phyloP scores from a whole-genome alignment of 2,113 vertebrate species.

The Orcinus orca region DNA sequence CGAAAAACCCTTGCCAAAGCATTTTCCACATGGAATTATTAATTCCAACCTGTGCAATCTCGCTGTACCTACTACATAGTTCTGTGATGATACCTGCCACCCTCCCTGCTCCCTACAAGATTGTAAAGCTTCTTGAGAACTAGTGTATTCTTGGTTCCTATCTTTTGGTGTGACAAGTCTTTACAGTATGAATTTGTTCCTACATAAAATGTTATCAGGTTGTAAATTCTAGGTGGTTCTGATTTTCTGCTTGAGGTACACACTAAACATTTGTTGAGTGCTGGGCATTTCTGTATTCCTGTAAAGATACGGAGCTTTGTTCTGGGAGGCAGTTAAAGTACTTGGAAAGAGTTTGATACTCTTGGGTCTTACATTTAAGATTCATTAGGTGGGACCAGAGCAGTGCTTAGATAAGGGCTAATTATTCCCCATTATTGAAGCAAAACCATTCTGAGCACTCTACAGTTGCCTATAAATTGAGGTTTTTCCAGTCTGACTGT shows the following conservation, averaged over 20 bases:
- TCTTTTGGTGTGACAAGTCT: not conserved
- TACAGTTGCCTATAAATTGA: not conserved
- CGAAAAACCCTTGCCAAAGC: not conserved
- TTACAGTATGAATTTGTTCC: not conserved
- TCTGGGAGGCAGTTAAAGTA: not conserved
- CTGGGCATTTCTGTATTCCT: not conserved
- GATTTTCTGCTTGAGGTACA: not conserved
- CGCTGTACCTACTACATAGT: rapidly evolving
- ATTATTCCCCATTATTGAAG: not conserved
- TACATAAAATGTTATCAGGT: not conserved
- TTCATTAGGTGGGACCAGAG: not conserved
- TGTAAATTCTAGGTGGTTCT: not conserved
- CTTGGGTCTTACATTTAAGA: not conserved
- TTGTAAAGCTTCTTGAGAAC: not conserved
- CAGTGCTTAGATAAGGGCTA: not conserved
- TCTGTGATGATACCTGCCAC: not conserved
- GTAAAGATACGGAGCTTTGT: not conserved
- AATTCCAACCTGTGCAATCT: not conserved
- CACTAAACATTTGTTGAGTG: not conserved
- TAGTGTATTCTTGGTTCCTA: not conserved
- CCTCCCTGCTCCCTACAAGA: not conserved
- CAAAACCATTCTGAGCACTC: not conserved
- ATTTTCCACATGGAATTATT: not conserved
- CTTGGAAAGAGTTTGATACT: not conserved
- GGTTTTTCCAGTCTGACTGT: not conserved